These are phyloP conservation scores for Fregetta grallaria DNA, from an alignment of 2,113 vertebrate genomes.

Conservation along the genomic window DNA sequence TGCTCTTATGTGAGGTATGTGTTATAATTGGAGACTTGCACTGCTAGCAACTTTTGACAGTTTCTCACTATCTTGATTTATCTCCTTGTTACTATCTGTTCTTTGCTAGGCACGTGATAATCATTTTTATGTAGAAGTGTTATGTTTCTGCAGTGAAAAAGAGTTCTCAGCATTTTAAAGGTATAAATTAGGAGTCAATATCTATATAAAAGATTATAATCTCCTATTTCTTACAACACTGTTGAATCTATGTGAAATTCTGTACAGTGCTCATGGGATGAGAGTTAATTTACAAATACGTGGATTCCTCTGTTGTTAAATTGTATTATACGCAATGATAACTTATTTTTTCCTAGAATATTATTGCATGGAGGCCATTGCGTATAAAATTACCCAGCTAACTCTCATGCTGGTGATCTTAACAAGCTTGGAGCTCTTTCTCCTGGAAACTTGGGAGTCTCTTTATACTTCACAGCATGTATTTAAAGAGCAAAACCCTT, in stretches of 20 bases:
- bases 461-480: not conserved
- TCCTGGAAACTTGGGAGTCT: not conserved
- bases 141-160: not conserved
- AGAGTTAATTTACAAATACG: not conserved
- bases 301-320: not conserved
- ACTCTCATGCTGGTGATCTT: not conserved
- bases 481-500: not conserved
- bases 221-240: not conserved
- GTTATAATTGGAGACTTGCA: not conserved
- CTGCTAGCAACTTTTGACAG: not conserved
- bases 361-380: not conserved
- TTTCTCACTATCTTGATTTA: not conserved
- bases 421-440: not conserved
- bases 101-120: not conserved
- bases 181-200: not conserved
- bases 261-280: not conserved
- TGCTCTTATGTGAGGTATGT: constrained; percentile 93
- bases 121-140: not conserved
- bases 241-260: not conserved
- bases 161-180: not conserved
- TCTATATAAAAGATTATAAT: not conserved
- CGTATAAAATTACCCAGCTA: not conserved
- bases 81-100: not conserved
- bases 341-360: not conserved
- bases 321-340: not conserved